These are phyloP conservation scores for Pemphredon lugubris DNA, from an alignment of 2,888 invertebrate species.

Conservation along the genomic window DNA sequence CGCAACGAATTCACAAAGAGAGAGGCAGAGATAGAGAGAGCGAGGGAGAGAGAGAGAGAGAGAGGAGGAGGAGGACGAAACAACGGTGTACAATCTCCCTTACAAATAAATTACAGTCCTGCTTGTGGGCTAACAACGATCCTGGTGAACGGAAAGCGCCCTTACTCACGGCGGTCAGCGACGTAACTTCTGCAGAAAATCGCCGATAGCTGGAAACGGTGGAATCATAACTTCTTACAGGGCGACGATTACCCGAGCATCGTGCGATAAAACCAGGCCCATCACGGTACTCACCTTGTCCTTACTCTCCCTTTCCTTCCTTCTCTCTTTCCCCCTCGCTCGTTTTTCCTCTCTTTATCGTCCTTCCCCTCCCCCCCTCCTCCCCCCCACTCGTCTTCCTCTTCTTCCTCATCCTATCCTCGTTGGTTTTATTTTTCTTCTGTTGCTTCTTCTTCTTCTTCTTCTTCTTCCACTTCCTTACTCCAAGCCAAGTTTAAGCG, in stretches of 20 bases:
- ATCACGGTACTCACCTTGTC: slow-evolving; percentile 21
- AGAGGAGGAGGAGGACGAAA: no score
- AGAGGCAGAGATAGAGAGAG: slow-evolving; percentile 7
- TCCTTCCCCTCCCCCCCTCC: background rate
- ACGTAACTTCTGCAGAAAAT: slow-evolving; percentile 35
- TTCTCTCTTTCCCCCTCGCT: background rate
- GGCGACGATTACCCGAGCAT: slow-evolving; percentile 42
- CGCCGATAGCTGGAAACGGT: slow-evolving; percentile 45
- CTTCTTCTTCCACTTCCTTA: background rate
- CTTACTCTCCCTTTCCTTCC: slow-evolving; percentile 19
- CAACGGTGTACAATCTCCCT: background rate
- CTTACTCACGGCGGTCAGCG: slow-evolving; percentile 24
- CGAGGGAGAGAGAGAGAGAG: slow-evolving; percentile 12
- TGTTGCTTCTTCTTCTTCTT: background rate
- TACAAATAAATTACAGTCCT: slow-evolving; percentile 30
- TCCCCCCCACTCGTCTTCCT: background rate
- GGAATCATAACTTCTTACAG: slow-evolving; percentile 45
- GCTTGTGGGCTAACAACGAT: slow-evolving; percentile 21
- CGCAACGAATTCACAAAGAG: slow-evolving; percentile 18
- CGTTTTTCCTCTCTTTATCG: background rate
- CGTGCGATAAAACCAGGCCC: slow-evolving; percentile 41
- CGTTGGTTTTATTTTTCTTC: background rate
- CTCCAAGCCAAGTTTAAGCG: slow-evolving; percentile 5
- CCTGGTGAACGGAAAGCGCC: slow-evolving; percentile 28
- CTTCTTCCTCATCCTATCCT: background rate